Conservation (phyloP, 2,888 invertebrate genomes). For the Oligia fasciuncula region DNA sequence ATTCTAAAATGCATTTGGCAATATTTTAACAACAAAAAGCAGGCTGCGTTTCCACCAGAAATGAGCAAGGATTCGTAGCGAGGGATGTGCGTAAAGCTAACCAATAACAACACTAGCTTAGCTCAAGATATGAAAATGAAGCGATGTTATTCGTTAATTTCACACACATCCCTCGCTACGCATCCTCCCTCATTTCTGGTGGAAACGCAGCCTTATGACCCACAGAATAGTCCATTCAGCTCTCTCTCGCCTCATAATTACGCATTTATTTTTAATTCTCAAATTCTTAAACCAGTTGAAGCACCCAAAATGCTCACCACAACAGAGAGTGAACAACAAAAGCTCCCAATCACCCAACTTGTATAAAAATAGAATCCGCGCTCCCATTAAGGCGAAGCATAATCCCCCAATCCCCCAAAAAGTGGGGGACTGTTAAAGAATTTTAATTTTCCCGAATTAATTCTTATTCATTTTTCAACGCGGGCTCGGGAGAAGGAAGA, state of each 20-base stretch:
- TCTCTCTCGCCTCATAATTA: constrained; percentile 27
- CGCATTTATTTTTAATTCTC: constrained; percentile 29
- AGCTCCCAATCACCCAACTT: constrained; percentile 43
- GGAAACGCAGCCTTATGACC: not conserved
- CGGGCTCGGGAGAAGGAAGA: constrained; percentile 58
- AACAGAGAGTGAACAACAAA: constrained; percentile 34
- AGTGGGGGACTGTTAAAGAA: constrained; percentile 70
- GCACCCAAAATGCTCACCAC: constrained; percentile 19
- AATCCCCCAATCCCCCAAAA: constrained; percentile 63
- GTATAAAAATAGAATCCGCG: constrained; percentile 48
- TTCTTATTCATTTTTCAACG: constrained; percentile 77
- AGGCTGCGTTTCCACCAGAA: too few relatives aligned
- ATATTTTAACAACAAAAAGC: not conserved
- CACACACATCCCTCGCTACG: too few relatives aligned
- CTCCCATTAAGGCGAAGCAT: constrained; percentile 56
- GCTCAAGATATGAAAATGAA: too few relatives aligned
- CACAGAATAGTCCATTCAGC: not conserved
- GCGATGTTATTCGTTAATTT: too few relatives aligned
- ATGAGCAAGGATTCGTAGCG: too few relatives aligned
- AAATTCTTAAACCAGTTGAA: constrained; percentile 36
- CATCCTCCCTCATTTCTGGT: too few relatives aligned
- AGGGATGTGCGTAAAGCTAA: too few relatives aligned
- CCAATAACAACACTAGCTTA: too few relatives aligned
- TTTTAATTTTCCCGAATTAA: constrained; percentile 79
- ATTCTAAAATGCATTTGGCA: not conserved